Base-by-base conservation (phyloP, 64 coral and sea anemone species). In the Catalaphyllia jardinei region DNA sequence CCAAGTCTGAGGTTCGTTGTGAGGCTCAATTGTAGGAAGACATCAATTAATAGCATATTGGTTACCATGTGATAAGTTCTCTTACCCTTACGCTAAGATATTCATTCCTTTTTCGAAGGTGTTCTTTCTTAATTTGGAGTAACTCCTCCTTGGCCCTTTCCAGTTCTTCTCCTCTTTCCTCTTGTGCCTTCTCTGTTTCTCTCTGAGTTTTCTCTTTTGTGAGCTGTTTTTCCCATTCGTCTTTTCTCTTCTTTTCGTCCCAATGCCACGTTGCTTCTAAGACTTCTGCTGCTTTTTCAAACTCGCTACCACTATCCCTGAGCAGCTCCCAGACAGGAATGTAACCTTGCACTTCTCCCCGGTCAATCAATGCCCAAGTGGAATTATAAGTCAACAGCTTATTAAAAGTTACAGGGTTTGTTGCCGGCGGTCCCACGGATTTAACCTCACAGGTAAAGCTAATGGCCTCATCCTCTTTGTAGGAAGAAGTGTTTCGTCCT, bases 281-380 rank as follows among this genome's bases (percentile, higher is more conserved):
- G 49, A 73, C 71, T 18, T 42, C 17, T 13, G 85, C 85, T 74
- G 69, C 85, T n/a, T 73, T 35, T 30, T 87, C 17, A 15, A 18
- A 87, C 7, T 73, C 67, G 25, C 20, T 17, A 19, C 83, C 83
- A 54, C 38, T 33, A 13, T 52, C 22, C 4, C 15, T 52, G 16
- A 87, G 3, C 31, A 87, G 19, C 46, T 74, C 69, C 84, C 84
- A 87, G 19, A 87, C 84, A 52, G 84, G 84, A 25, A 87, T 73
- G 31, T 52, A 87, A 19, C 39, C 46, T 60, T 73, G 20, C 0
- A 15, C 10, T 27, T 18, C 10, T 13, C 84, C 84, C 2, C 84
- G 67, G 84, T 87, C 84, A 24, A 87, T 87, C 39, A 87, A 49
- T 6, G 84, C 67, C 84, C 84, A 87, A 17, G 84, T 87, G 16